Evolutionary conservation across 2,888 invertebrate genomes (phyloP), one percentile per base, ranked within the genome.

Genomic region (Notodonta ziczac): DNA sequence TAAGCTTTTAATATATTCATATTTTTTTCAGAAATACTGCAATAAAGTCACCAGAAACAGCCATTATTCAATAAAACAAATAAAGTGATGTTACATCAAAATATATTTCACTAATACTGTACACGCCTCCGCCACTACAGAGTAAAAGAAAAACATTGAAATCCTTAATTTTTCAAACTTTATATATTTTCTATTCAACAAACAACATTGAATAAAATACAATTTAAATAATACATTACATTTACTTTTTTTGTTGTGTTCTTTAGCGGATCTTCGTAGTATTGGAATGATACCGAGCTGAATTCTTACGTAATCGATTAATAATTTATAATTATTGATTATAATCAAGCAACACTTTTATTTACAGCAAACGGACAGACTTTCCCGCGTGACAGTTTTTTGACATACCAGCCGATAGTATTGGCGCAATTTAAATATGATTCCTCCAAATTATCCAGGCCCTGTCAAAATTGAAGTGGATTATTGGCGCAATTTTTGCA

Each of bases 261-360:
- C 85, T 72, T 77, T 79, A 85, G 81, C 85, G 89, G 90, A 87
- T 86, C 86, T 83, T 87, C 84, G 77, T 78, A 79, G 77, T 73
- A 74, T 66, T 89, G 92, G 92, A 93, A 93, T 93, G 92, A 89
- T 90, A 90, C 87, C 89, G 88, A 92, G 89, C 91, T 90, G 90
- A 91, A 87, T 83, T 77, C 74, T 69, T 73, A 70, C 66, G 69
- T 68, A 64, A 73, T 69, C 70, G 70, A 76, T 75, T 72, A 76
- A 70, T 74, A 74, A 66, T 72, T 70, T 69, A 76, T 77, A 74
- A 59, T 56, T 69, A 69, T 72, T 70, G 70, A 70, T 65, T 75
- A 66, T 72, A 74, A 81, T 76, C 71, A 76, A 84, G 84, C 84
- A 78, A 70, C 68, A 72, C 66, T 69, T 76, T 65, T 81, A 84